phyloP scores from a whole-genome alignment of 2,888 invertebrate genomes.

The Cerastis rubricosa region DNA sequence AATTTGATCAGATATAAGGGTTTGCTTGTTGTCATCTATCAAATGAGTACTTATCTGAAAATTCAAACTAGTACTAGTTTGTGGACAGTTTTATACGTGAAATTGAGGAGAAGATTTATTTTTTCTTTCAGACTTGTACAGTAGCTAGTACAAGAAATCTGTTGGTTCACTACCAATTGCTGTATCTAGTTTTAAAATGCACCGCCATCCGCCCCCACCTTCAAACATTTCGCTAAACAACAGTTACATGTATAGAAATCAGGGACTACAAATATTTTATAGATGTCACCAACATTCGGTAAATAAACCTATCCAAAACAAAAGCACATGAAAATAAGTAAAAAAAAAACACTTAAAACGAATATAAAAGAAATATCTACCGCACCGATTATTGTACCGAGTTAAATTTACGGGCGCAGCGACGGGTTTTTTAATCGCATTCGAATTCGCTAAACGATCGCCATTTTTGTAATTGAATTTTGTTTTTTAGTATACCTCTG shows the following conservation, averaged over 20 bases:
- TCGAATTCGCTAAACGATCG: constrained; percentile 73
- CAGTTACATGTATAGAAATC: background rate
- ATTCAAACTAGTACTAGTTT: too few species aligned
- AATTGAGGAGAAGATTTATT: background rate
- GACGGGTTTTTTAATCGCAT: constrained; percentile 72
- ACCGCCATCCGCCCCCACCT: too few species aligned
- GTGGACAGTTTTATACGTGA: background rate
- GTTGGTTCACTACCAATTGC: background rate
- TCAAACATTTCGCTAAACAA: background rate
- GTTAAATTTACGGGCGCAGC: constrained; percentile 60
- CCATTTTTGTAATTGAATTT: constrained; percentile 74
- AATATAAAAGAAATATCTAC: constrained; percentile 55
- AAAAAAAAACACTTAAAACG: constrained; percentile 39
- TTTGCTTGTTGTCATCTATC: background rate
- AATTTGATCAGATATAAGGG: background rate
- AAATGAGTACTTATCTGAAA: background rate
- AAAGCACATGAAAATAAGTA: constrained; percentile 39
- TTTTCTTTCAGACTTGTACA: background rate
- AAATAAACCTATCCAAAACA: constrained; percentile 29
- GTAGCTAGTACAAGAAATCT: background rate
- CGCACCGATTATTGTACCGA: constrained; percentile 56
- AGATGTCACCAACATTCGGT: constrained; percentile 4
- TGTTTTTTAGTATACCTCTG: constrained; percentile 54
- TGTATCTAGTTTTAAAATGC: background rate
- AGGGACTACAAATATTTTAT: constrained; percentile 3